A percentile compares a stretch with the other conserved stretches of the same genome.
These are phyloP conservation scores for Macrochelys suwanniensis DNA, from an alignment of 2,797 vertebrate genomes.

Conservation along the genomic window DNA sequence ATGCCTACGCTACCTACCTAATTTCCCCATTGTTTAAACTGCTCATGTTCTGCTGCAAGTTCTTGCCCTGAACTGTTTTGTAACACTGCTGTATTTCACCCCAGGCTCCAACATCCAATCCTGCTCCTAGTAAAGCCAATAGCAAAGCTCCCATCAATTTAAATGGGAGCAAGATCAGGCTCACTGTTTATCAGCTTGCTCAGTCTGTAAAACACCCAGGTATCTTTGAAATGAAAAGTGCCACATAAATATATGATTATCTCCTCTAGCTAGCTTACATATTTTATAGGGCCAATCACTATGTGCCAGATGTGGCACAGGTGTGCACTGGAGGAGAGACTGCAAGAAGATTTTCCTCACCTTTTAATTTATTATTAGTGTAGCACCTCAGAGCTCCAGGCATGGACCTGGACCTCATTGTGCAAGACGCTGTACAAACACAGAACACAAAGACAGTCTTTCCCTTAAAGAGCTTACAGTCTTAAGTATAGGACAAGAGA, in stretches of 20 bases:
- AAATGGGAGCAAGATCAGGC: neutral
- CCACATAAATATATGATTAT: neutral
- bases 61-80: neutral
- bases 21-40: neutral
- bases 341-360: neutral
- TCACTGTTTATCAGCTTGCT: slow-evolving; percentile 22
- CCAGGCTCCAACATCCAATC: neutral
- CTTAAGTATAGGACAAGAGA: neutral
- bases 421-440: neutral
- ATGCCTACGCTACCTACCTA: neutral
- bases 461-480: neutral
- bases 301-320: neutral
- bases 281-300: neutral
- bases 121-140: neutral
- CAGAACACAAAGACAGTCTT: neutral
- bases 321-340: neutral
- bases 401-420: neutral
- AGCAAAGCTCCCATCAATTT: slow-evolving; percentile 18
- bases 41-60: neutral
- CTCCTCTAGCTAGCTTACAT: neutral
- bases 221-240: neutral
- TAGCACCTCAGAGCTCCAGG: neutral
- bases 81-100: neutral
- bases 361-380: neutral
- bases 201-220: neutral